Evolutionary conservation across 2,888 invertebrate genomes (phyloP), one percentile per base, ranked within the genome.

Genomic region (Schizotus pectinicornis): DNA sequence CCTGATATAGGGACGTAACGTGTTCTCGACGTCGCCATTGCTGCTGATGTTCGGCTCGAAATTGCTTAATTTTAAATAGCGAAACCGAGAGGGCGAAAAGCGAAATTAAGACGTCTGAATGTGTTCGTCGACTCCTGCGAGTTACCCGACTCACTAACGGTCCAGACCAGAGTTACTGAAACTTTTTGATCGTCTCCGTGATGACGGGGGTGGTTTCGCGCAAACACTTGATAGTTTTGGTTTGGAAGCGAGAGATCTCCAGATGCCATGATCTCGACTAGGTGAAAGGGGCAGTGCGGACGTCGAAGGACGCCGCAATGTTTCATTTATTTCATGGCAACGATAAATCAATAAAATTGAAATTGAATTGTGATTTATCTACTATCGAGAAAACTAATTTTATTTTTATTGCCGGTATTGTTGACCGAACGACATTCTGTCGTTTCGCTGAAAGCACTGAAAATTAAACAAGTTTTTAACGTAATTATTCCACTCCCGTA

Each of bases 331-430:
- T 51, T 55, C 48, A 34, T 47, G 51, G 45, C 45, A 56, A 58
- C 64, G 60, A 61, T 61, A 64, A 63, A 67, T 67, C 67, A 60
- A 67, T 67, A 65, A 64, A 67, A 62, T 57, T 60, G 62, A 65
- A 67, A 67, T 65, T 64, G 65, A 67, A 67, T 67, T 64, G 60
- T 67, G 67, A 67, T 65, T 62, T 65, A 65, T 67, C 67, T 64
- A 49, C 56, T 62, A 56, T 55, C 34, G 41, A 51, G 61, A 41
- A 56, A 62, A 59, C 57, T 64, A 63, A 64, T 64, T 63, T 58
- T 62, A 54, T 59, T 67, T 67, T 62, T 61, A 63, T 65, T 61
- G 49, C 48, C 41, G 41, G 37, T 55, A 34, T 55, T 48, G 48
- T 47, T 31, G 30, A 5, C 22, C 33, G 50, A 50, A 50, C 39